Conservation (phyloP, 2,113 vertebrate genomes). For the Spea multiplicata region DNA sequence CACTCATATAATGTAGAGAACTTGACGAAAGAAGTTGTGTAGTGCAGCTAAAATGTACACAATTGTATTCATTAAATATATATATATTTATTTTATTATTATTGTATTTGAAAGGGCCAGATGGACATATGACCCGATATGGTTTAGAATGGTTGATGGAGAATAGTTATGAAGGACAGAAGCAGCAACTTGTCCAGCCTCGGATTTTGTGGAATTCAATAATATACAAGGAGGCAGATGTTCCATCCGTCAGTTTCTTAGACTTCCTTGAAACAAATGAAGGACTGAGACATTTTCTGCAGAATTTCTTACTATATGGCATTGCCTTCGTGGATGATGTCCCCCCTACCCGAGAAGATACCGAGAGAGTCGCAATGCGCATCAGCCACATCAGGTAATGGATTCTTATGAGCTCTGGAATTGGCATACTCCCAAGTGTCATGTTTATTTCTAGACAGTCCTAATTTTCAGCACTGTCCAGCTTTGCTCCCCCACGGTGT, state of each 20-base stretch:
- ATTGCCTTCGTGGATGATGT: constrained; percentile 87
- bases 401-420: neutral
- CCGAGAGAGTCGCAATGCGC: constrained; percentile 70
- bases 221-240: constrained; percentile 71
- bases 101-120: constrained; percentile 71
- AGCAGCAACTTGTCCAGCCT: constrained; percentile 69
- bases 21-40: no score
- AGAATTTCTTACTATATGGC: constrained; percentile 82
- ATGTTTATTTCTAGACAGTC: no score
- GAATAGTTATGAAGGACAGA: constrained; percentile 85
- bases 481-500: no score
- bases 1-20: no score
- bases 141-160: constrained; percentile 78
- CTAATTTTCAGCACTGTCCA: no score
- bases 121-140: constrained; percentile 81
- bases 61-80: no score
- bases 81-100: neutral
- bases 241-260: constrained; percentile 68
- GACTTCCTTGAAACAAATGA: constrained; percentile 77
- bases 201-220: constrained; percentile 81
- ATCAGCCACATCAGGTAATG: constrained; percentile 86
- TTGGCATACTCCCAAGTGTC: neutral
- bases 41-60: no score
- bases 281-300: constrained; percentile 81
- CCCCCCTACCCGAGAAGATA: constrained; percentile 79